Evolutionary conservation across 1,140 invertebrate genomes (phyloP).

Genomic region (Harlomillsia oculata): DNA sequence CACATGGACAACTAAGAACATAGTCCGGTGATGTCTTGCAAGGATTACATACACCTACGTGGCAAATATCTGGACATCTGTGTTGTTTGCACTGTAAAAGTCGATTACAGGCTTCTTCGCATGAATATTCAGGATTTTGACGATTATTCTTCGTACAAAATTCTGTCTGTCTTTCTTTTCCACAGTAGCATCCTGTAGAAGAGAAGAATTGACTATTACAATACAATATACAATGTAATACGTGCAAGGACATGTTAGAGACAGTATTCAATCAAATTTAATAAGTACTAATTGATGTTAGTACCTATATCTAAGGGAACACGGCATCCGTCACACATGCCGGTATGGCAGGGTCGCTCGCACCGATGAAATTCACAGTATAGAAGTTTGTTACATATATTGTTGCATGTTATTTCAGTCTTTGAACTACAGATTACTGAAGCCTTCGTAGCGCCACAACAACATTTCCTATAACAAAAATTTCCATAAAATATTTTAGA

Average conservation of each 20-base stretch:
- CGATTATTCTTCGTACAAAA: conserved; percentile 45
- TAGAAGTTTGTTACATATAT: conserved; percentile 57
- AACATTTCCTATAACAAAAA: conserved; percentile 49
- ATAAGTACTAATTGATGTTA: too few relatives aligned
- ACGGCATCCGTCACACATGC: conserved; percentile 44
- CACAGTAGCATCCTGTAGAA: conserved; percentile 54
- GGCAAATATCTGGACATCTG: conserved; percentile 60
- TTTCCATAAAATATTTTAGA: conserved; percentile 2
- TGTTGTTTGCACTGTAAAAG: conserved; percentile 65
- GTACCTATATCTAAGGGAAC: background rate
- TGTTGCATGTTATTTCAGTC: conserved; percentile 58
- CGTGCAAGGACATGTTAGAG: too few relatives aligned
- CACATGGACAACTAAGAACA: conserved; percentile 74
- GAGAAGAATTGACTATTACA: conserved; percentile 32
- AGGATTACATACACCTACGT: conserved; percentile 52
- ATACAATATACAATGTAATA: too few relatives aligned
- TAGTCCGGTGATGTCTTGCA: conserved; percentile 55
- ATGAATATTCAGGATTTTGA: conserved; percentile 44
- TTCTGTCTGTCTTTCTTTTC: conserved; percentile 45
- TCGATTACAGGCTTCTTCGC: conserved; percentile 58
- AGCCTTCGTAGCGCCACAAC: conserved; percentile 58
- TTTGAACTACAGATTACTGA: conserved; percentile 60
- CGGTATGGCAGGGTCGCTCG: conserved; percentile 48
- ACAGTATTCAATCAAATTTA: background rate
- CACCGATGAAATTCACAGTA: conserved; percentile 58